Evolutionary conservation across 2,888 invertebrate species (phyloP).

Genomic region (Hyposoter didymator): DNA sequence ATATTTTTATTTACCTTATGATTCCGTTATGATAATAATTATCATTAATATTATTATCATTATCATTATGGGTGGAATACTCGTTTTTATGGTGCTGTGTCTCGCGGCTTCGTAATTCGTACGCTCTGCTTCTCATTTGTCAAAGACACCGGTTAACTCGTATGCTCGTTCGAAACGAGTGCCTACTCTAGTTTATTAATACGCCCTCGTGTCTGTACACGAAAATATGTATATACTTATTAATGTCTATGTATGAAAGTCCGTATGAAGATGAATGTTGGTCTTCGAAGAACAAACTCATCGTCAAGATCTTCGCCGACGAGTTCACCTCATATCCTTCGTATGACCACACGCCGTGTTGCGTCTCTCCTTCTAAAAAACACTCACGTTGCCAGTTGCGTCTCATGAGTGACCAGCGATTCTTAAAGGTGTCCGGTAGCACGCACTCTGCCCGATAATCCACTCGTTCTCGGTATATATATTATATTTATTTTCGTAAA

Average conservation of each 20-base stretch:
- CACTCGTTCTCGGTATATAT: constrained; percentile 44
- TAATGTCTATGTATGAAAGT: background rate
- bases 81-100: constrained; percentile 49
- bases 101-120: constrained; percentile 47
- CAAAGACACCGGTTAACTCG: constrained; percentile 54
- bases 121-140: constrained; percentile 65
- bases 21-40: constrained; percentile 36
- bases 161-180: constrained; percentile 33
- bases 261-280: constrained; percentile 49
- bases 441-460: constrained; percentile 54
- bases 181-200: constrained; percentile 22
- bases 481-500: constrained; percentile 52
- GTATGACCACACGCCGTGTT: constrained; percentile 38
- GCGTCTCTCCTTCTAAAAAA: constrained; percentile 27
- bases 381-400: constrained; percentile 8
- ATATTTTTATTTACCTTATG: constrained; percentile 6
- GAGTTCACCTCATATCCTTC: constrained; percentile 12
- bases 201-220: background rate
- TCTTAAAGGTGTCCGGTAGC: constrained; percentile 56
- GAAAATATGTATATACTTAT: background rate
- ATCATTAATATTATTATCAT: constrained; percentile 15
- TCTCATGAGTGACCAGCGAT: constrained; percentile 13
- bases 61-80: background rate
- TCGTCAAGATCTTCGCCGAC: constrained; percentile 53
- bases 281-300: constrained; percentile 59